These are phyloP conservation scores for Clostera curtula DNA, from an alignment of 2,888 invertebrate species.

Conservation along the genomic window DNA sequence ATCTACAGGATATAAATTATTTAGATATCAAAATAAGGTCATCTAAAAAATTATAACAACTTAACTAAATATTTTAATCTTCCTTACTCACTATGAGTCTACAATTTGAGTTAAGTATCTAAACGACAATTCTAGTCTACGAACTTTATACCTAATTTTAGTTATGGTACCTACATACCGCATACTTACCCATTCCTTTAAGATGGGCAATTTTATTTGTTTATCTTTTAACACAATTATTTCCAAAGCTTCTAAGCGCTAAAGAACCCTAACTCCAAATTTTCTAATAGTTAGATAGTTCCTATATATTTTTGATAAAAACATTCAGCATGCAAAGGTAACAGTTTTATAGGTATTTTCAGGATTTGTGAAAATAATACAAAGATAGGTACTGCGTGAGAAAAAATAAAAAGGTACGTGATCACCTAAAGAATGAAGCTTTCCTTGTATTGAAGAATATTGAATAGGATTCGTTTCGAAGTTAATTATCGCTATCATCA, in stretches of 20 bases:
- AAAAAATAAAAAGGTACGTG: too few relatives aligned
- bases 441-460: too few relatives aligned
- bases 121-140: conserved; percentile 55
- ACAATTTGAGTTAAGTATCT: conserved; percentile 52
- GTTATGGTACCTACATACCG: conserved; percentile 21
- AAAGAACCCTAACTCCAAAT: conserved; percentile 16
- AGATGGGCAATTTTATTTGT: conserved; percentile 29
- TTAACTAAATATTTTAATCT: conserved; percentile 24
- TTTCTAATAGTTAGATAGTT: conserved; percentile 11
- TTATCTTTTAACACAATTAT: conserved; percentile 19
- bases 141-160: conserved; percentile 35
- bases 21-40: conserved; percentile 63
- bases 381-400: too few relatives aligned
- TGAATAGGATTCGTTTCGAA: too few relatives aligned
- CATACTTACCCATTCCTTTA: conserved; percentile 19
- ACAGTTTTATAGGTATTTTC: too few relatives aligned
- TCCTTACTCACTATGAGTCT: conserved; percentile 40
- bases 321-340: too few relatives aligned
- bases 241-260: conserved; percentile 26
- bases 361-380: too few relatives aligned
- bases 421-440: too few relatives aligned
- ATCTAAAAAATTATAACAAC: conserved; percentile 54
- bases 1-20: conserved; percentile 42
- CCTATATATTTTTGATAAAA: conserved; percentile 2
- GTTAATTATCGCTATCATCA: too few relatives aligned